Evolutionary conservation across 2,113 vertebrate species (phyloP).

Genomic region (Eulemur rufifrons): DNA sequence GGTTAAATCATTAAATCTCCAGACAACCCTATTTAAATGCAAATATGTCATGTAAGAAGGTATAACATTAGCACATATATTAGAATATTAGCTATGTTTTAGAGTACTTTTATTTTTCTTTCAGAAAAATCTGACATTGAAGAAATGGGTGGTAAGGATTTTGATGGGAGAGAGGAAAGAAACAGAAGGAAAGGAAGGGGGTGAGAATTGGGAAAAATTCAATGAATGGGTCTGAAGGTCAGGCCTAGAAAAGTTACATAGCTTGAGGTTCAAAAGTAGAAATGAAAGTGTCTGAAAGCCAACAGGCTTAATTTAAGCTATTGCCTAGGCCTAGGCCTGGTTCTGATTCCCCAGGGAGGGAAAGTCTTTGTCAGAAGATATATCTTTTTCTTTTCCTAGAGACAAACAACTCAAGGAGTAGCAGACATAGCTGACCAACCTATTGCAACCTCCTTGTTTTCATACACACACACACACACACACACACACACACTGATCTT

Average conservation of each 20-base stretch:
- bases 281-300: not conserved
- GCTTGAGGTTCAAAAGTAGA: not conserved
- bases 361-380: not conserved
- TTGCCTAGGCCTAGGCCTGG: not conserved
- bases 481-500: not conserved
- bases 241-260: not conserved
- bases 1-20: conserved; percentile 67
- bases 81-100: conserved; percentile 60
- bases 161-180: not conserved
- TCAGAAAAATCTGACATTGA: not conserved
- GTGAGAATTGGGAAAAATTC: not conserved
- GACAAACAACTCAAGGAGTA: not conserved
- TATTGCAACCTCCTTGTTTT: not conserved
- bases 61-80: conserved; percentile 67
- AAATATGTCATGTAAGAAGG: conserved; percentile 58
- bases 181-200: not conserved
- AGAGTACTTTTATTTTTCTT: not conserved
- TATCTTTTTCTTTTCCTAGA: not conserved
- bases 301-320: not conserved
- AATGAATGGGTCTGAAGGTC: not conserved
- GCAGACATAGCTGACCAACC: not conserved
- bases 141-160: not conserved
- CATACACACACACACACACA: not conserved
- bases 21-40: conserved; percentile 66
- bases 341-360: not conserved